Base-by-base conservation (phyloP, 2,888 invertebrate genomes). In the Drosophila siamana region DNA sequence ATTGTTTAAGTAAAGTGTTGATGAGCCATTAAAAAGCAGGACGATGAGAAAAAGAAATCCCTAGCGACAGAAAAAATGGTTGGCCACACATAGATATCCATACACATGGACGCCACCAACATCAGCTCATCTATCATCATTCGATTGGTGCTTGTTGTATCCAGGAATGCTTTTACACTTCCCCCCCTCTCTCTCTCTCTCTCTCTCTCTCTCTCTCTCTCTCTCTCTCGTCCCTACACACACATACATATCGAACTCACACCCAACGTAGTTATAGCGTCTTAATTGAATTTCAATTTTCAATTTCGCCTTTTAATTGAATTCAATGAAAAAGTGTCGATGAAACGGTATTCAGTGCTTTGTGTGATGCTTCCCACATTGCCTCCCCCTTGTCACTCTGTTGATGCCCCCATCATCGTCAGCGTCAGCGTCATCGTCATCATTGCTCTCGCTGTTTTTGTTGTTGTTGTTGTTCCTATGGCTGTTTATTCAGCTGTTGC, bases 251-350 rank as follows among this genome's bases (percentile, higher is more conserved):
- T 9, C 9, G 24, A 7, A 57, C 41, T 63, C 69, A 57, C 56
- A 66, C 36, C 67, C 68, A 47, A 24, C 66, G 72, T 84, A 77
- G 87, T 87, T 81, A 89, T 88, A 80, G 87, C 86, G 78, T 78
- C 80, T 89, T 87, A 87, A 86, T 86, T 86, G 88, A 89, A 86
- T 89, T 89, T 86, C 89, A 85, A 89, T 86, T 89, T 85, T 86
- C 85, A 85, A 86, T 85, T 85, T 85, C 79, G 87, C 88, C 61
- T 88, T 85, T 86, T 89, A 86, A 86, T 86, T 86, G 86, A 86
- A 86, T 86, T 86, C 86, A 89, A 86, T 89, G 86, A 82, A 86
- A 89, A 86, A 86, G 88, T 89, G 89, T 89, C 88, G 82, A 87
- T 85, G 86, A 89, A 82, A 78, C 72, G 85, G 70, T 71, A 78